Percentiles rank a stretch among this genome's conserved stretches.
Conservation (phyloP, 2,888 invertebrate species). For the Scaptomyza cyrtandrae region DNA sequence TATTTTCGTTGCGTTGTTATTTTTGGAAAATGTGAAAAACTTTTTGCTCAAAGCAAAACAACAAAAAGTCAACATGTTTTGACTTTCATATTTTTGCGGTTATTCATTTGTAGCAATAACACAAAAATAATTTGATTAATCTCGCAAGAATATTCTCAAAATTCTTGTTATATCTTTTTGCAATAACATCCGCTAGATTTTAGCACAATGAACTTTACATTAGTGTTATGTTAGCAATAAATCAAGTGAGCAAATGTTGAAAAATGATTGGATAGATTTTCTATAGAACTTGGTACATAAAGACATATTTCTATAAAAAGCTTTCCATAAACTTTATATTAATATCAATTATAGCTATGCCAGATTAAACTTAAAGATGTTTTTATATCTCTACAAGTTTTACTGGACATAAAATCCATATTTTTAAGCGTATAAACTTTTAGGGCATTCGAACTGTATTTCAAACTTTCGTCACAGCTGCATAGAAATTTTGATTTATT, state of each 20-base stretch:
- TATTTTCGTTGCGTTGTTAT: constrained; percentile 62
- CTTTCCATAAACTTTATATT: no score
- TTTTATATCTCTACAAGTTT: no score
- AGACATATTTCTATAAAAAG: no score
- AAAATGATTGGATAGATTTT: no score
- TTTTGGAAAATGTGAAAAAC: constrained; percentile 58
- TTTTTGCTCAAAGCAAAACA: constrained; percentile 38
- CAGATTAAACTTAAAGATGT: no score
- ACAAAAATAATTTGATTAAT: constrained; percentile 52
- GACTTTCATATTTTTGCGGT: constrained; percentile 64
- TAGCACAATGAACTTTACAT: constrained; percentile 18
- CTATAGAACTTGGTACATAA: no score
- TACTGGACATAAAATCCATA: no score
- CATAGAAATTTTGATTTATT: neutral
- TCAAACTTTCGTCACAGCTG: neutral
- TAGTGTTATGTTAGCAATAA: neutral
- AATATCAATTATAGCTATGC: no score
- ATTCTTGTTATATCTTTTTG: neutral
- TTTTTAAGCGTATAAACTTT: no score
- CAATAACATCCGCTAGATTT: neutral
- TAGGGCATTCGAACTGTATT: neutral
- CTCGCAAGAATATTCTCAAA: constrained; percentile 15
- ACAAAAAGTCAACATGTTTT: constrained; percentile 51
- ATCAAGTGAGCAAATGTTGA: constrained; percentile 4
- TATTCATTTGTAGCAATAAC: constrained; percentile 50